Conservation (phyloP, 2,113 vertebrate species). For the Greenwoodochromis staneri region DNA sequence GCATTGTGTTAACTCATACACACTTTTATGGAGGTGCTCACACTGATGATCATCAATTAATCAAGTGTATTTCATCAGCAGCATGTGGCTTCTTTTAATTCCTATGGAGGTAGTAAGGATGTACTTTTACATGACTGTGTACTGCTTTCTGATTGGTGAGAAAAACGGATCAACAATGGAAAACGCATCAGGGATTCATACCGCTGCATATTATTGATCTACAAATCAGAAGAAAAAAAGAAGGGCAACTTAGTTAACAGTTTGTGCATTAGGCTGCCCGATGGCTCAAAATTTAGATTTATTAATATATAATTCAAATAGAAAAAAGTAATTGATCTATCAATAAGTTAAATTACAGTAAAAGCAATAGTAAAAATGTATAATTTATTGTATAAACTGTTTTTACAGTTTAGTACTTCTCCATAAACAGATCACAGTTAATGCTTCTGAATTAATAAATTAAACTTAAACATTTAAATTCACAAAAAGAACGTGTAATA, state of each 20-base stretch:
- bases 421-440: neutral
- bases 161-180: neutral
- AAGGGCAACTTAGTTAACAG: neutral
- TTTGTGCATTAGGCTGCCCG: neutral
- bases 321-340: neutral
- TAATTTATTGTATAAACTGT: neutral
- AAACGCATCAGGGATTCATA: neutral
- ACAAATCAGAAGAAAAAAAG: neutral
- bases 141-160: neutral
- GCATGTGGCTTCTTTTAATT: neutral
- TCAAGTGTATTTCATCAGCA: neutral
- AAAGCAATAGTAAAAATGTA: neutral
- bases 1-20: neutral
- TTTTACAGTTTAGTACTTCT: neutral
- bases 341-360: neutral
- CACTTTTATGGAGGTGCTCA: neutral
- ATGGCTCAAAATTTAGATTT: neutral
- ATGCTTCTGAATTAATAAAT: neutral
- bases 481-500: too few species aligned
- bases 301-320: neutral
- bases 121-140: neutral
- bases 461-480: neutral
- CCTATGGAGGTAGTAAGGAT: neutral
- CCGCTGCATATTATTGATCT: neutral
- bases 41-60: neutral